Percentiles rank a stretch among this genome's conserved stretches.
These are phyloP conservation scores for Drepana falcataria DNA, from an alignment of 2,888 invertebrate genomes.

Conservation along the genomic window DNA sequence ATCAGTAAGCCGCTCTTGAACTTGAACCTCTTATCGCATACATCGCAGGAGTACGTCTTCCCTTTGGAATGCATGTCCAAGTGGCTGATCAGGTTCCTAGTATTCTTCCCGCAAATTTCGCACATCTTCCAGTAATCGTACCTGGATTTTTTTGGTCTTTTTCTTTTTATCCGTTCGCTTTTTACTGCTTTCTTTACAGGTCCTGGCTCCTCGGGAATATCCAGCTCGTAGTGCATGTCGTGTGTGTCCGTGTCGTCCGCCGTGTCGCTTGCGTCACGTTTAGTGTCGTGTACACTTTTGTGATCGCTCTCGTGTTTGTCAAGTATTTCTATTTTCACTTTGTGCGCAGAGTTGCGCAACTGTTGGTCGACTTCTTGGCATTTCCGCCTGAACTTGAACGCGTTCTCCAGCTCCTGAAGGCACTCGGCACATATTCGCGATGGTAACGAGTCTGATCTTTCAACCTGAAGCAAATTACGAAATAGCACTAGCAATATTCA, in stretches of 20 bases:
- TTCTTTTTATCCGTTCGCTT: conserved; percentile 22
- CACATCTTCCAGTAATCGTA: conserved; percentile 71
- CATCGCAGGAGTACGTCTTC: conserved; percentile 59
- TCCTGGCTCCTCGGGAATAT: conserved; percentile 12
- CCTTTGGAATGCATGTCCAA: conserved; percentile 61
- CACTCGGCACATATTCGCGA: conserved; percentile 60
- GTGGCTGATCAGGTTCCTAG: conserved; percentile 60
- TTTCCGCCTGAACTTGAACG: conserved; percentile 67
- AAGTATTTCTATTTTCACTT: conserved; percentile 47
- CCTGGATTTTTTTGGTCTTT: conserved; percentile 42
- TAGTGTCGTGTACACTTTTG: conserved; percentile 19
- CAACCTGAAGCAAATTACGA: conserved; percentile 46
- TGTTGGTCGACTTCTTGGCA: conserved; percentile 62
- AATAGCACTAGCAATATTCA: neutral
- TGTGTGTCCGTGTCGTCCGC: conserved; percentile 29
- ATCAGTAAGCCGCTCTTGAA: conserved; percentile 67
- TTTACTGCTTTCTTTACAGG: conserved; percentile 19
- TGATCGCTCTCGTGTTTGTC: conserved; percentile 24
- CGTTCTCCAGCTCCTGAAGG: conserved; percentile 56
- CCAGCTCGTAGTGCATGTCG: conserved; percentile 30
- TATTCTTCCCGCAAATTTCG: conserved; percentile 68
- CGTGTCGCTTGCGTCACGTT: conserved; percentile 13
- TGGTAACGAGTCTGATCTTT: conserved; percentile 56
- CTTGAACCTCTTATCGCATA: conserved; percentile 71
- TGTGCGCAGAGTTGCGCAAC: conserved; percentile 28